These are phyloP conservation scores for Nothobranchius furzeri DNA, from an alignment of 2,113 vertebrate genomes.

Conservation along the genomic window DNA sequence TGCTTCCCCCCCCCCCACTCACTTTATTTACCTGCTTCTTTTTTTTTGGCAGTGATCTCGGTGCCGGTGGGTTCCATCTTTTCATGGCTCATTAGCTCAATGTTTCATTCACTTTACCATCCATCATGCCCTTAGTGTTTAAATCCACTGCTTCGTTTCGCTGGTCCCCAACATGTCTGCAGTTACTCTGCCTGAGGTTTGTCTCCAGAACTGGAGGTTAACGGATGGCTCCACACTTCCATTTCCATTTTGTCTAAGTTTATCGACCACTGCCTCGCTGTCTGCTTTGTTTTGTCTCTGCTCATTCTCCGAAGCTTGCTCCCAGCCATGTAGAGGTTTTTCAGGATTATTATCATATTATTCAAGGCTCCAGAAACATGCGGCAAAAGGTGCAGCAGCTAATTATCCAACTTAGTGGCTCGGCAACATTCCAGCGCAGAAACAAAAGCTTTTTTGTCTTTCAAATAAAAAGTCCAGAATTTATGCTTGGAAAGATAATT, in stretches of 20 bases:
- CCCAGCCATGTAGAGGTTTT: constrained; percentile 22
- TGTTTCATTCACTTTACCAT: constrained; percentile 66
- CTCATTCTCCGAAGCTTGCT: constrained; percentile 34
- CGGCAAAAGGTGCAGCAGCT: constrained; percentile 13
- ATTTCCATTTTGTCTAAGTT: constrained; percentile 56
- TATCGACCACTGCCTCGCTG: constrained; percentile 56
- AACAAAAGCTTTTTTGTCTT: neutral
- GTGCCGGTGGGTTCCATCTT: constrained; percentile 67
- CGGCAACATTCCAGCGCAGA: neutral
- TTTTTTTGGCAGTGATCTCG: constrained; percentile 49
- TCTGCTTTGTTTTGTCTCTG: constrained; percentile 41
- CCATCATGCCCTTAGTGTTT: constrained; percentile 59
- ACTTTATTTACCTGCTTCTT: constrained; percentile 60
- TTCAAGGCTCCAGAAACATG: constrained; percentile 30
- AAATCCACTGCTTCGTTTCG: constrained; percentile 46
- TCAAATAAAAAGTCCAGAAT: too few relatives aligned
- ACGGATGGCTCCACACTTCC: constrained; percentile 49
- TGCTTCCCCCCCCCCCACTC: constrained; percentile 44
- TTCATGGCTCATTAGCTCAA: constrained; percentile 71
- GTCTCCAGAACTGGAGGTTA: constrained; percentile 54
- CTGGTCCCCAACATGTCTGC: constrained; percentile 65
- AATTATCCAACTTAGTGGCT: constrained; percentile 11
- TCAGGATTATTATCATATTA: constrained; percentile 35
- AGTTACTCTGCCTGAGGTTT: constrained; percentile 60
- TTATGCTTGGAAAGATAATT: too few relatives aligned